These are phyloP conservation scores for Entosphenus tridentatus DNA, from an alignment of 2,113 vertebrate genomes.

Conservation along the genomic window DNA sequence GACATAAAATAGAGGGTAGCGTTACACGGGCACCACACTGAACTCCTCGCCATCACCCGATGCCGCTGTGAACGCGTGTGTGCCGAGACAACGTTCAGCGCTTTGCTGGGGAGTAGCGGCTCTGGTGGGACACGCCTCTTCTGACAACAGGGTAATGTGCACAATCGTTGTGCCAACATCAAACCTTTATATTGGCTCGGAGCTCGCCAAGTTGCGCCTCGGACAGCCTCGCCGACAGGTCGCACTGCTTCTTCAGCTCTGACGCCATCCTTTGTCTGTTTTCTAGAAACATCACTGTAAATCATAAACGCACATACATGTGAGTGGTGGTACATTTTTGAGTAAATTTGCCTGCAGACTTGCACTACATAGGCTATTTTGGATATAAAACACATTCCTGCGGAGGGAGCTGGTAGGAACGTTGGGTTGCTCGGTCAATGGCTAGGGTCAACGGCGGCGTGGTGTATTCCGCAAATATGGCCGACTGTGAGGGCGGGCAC, in stretches of 20 bases:
- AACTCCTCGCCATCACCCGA: not conserved
- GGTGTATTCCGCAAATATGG: too few relatives aligned
- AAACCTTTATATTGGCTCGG: conserved; percentile 44
- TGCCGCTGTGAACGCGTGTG: not conserved
- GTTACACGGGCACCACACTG: not conserved
- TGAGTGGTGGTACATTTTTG: too few relatives aligned
- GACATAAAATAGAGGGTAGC: conserved; percentile 11
- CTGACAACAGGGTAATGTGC: too few relatives aligned
- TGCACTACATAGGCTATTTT: too few relatives aligned
- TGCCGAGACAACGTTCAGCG: not conserved
- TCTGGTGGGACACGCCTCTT: not conserved
- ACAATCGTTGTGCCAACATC: conserved; percentile 10
- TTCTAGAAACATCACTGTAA: conserved; percentile 37
- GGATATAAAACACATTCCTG: too few relatives aligned
- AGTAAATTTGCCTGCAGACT: too few relatives aligned
- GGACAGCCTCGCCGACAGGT: conserved; percentile 37
- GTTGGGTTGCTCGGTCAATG: too few relatives aligned
- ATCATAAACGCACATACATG: too few relatives aligned
- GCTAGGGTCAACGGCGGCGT: too few relatives aligned
- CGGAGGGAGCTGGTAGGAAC: too few relatives aligned
- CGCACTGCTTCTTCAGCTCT: conserved; percentile 34
- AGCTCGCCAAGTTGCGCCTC: conserved; percentile 38
- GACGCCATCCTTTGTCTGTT: conserved; percentile 39
- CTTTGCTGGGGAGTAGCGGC: not conserved
- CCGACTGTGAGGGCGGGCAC: too few relatives aligned